Conservation (phyloP, 2,797 vertebrate species). For the Carapus acus region DNA sequence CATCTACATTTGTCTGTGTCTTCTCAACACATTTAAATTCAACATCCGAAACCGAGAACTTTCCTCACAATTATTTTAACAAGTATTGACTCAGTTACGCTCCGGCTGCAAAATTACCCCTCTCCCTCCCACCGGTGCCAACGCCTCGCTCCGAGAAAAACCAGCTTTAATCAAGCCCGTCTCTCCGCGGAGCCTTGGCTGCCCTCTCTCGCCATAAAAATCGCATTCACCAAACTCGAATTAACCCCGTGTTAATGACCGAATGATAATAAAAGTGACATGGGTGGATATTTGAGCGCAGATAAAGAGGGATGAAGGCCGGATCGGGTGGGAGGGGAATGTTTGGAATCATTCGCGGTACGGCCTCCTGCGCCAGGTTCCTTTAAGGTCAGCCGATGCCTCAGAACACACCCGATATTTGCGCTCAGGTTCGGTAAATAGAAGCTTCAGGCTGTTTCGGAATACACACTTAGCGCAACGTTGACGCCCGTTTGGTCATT, state of each 20-base stretch:
- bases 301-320: slow-evolving; percentile 36
- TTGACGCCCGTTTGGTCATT: slow-evolving; percentile 20
- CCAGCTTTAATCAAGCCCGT: slow-evolving; percentile 35
- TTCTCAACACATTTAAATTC: slow-evolving; percentile 22
- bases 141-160: slow-evolving; percentile 6
- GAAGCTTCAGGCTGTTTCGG: no score
- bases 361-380: slow-evolving; percentile 33
- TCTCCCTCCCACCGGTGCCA: slow-evolving; percentile 12
- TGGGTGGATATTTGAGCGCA: slow-evolving; percentile 31
- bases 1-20: slow-evolving; percentile 14
- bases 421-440: slow-evolving; percentile 12
- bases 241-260: slow-evolving; percentile 45
- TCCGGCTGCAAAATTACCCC: slow-evolving; percentile 23
- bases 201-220: slow-evolving; percentile 37
- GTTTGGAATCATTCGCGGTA: slow-evolving; percentile 29
- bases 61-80: slow-evolving; percentile 18
- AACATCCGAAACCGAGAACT: slow-evolving; percentile 15
- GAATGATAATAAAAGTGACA: slow-evolving; percentile 42
- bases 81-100: slow-evolving; percentile 26
- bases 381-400: slow-evolving; percentile 36
- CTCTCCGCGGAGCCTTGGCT: slow-evolving; percentile 29
- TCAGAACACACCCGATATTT: slow-evolving; percentile 24
- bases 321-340: slow-evolving; percentile 22
- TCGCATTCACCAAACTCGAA: slow-evolving; percentile 51
- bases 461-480: no score